Percentiles rank a stretch among this genome's conserved stretches.
Conservation (phyloP, 2,888 invertebrate genomes). For the Tetragnatha montana region DNA sequence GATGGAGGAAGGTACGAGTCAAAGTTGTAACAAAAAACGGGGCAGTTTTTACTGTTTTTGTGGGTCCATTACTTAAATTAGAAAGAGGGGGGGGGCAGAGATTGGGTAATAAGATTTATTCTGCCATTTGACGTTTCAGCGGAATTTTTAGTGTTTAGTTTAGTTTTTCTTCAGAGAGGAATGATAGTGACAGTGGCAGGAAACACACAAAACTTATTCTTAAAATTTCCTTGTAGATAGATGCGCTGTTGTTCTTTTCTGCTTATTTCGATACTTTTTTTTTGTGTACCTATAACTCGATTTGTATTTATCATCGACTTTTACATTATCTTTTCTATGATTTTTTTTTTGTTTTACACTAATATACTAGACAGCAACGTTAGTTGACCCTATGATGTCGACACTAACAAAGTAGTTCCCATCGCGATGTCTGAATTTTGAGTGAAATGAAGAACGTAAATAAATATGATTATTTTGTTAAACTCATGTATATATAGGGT, state of each 20-base stretch:
- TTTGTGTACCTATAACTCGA: not conserved
- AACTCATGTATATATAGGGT: no score
- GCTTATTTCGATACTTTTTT: not conserved
- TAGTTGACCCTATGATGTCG: no score
- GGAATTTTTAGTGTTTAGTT: not conserved
- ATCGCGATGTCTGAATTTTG: no score
- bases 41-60: conserved; percentile 19
- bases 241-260: not conserved
- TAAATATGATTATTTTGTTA: no score
- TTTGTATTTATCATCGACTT: conserved; percentile 4
- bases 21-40: conserved; percentile 13
- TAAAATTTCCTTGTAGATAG: not conserved
- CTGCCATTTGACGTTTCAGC: not conserved
- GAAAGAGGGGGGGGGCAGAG: not conserved
- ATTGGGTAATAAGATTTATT: conserved; percentile 33
- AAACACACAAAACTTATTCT: conserved; percentile 2
- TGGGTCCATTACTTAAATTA: conserved; percentile 54
- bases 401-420: no score
- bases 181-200: not conserved
- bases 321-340: no score
- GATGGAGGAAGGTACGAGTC: conserved; percentile 14
- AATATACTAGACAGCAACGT: no score
- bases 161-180: not conserved
- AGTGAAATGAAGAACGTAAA: no score
- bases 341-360: no score